Percentiles rank a stretch among this genome's conserved stretches.
phyloP scores from a whole-genome alignment of 2,888 invertebrate genomes.

The Apotomis betuletana region DNA sequence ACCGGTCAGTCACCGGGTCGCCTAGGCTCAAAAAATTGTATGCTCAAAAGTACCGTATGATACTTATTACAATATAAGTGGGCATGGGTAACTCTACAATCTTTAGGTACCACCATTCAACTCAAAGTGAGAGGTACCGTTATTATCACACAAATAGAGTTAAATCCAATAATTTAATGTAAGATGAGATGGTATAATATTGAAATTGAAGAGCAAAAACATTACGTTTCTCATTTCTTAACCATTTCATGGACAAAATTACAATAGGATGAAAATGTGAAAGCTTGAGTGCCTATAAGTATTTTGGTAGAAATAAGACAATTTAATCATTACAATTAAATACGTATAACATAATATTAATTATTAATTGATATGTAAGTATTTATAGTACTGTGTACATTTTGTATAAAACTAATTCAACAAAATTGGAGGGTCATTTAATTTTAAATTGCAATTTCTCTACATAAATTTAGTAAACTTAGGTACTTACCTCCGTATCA shows the following conservation, averaged over 20 bases:
- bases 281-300: too few relatives aligned
- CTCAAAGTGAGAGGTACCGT: not conserved
- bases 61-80: not conserved
- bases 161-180: not conserved
- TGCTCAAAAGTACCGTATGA: constrained; percentile 11
- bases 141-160: not conserved
- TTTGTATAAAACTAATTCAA: too few relatives aligned
- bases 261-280: not conserved
- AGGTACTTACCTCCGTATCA: too few relatives aligned
- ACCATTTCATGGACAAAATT: not conserved
- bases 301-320: too few relatives aligned
- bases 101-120: too few relatives aligned
- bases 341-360: too few relatives aligned
- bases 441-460: too few relatives aligned
- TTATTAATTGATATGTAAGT: too few relatives aligned
- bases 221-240: not conserved
- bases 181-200: not conserved
- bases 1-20: not conserved
- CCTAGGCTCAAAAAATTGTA: not conserved
- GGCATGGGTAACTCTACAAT: not conserved
- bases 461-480: too few relatives aligned
- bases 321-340: too few relatives aligned
- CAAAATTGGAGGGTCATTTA: too few relatives aligned
- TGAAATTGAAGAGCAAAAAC: not conserved
- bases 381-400: too few relatives aligned